Base-by-base conservation (phyloP, 2,113 vertebrate species). In the Jaculus jaculus region DNA sequence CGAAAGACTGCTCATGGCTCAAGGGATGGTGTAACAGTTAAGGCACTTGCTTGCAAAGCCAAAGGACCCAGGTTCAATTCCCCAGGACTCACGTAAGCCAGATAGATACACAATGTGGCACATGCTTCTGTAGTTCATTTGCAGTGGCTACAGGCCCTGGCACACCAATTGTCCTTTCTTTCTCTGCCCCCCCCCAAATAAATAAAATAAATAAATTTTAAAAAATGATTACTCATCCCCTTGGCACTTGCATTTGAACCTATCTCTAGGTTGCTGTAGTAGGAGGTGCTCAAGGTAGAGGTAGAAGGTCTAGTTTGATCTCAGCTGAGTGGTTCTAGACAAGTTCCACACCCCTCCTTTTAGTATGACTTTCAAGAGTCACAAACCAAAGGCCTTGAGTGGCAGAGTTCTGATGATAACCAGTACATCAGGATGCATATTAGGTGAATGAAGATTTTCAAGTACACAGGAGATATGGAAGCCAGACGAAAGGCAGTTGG, bases 301-400 rank as follows among this genome's bases (percentile, higher is more conserved):
- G 61, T 30, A 60, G 63, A 84, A 82, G 28, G n/a, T 83, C 28
- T 87, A 90, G 26, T 21, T 88, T 37, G 15, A 47, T 74, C 16
- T 71, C 60, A 71, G 24, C 20, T 61, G 47, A 85, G 82, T 3
- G 37, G 54, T 30, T 26, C 77, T 54, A 15, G 30, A 72, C 15
- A 54, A 65, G 60, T 60, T 21, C 20, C 51, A 26, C 11, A 39
- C 30, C 2, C 9, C 24, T 89, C 23, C 88, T 88, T 80, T 37
- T n/a, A 12, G 26, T 5, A 23, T 69, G 58, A 26, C 2, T 96
- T 97, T 96, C 73, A 60, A 58, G 32, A 71, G 23, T 82, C 58
- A 77, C 6, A 54, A 80, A 77, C 1, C 28, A 66, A 39, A 74
- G 58, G 13, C 51, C 82, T 54, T 24, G 0, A 68, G 84, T 34